Evolutionary conservation across 2,797 vertebrate genomes (phyloP).

Genomic region (Danio jaintianensis): DNA sequence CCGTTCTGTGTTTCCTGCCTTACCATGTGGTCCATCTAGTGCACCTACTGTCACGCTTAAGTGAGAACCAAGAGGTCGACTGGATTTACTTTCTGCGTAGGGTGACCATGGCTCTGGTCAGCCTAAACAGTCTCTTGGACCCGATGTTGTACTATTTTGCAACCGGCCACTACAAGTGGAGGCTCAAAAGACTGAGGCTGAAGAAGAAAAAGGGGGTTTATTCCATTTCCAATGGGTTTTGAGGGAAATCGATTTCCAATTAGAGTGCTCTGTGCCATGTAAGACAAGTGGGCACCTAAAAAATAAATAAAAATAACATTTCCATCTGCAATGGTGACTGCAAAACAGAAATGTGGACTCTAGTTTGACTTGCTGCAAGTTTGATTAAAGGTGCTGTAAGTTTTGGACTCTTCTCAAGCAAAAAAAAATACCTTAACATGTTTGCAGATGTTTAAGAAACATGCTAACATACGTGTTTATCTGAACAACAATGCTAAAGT

Average conservation of each 20-base stretch:
- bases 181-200: slow-evolving; percentile 52
- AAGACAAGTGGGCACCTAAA: too few relatives aligned
- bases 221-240: slow-evolving; percentile 62
- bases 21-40: slow-evolving; percentile 81
- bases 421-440: too few relatives aligned
- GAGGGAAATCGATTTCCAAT: background rate
- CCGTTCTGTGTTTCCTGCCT: slow-evolving; percentile 84
- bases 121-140: slow-evolving; percentile 84
- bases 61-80: slow-evolving; percentile 42
- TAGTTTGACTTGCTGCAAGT: too few relatives aligned
- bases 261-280: too few relatives aligned
- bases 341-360: too few relatives aligned
- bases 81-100: slow-evolving; percentile 74
- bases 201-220: slow-evolving; percentile 68
- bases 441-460: too few relatives aligned
- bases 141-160: slow-evolving; percentile 83
- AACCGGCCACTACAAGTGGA: slow-evolving; percentile 74
- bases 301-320: too few relatives aligned
- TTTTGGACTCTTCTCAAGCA: too few relatives aligned
- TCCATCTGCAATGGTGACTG: too few relatives aligned
- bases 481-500: too few relatives aligned
- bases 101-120: slow-evolving; percentile 80
- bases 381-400: too few relatives aligned
- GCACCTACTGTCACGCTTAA: slow-evolving; percentile 71
- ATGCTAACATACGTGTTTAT: too few relatives aligned